Evolutionary conservation across 2,888 invertebrate species (phyloP), one percentile per base, ranked within the genome.

Genomic region (Troides helena): DNA sequence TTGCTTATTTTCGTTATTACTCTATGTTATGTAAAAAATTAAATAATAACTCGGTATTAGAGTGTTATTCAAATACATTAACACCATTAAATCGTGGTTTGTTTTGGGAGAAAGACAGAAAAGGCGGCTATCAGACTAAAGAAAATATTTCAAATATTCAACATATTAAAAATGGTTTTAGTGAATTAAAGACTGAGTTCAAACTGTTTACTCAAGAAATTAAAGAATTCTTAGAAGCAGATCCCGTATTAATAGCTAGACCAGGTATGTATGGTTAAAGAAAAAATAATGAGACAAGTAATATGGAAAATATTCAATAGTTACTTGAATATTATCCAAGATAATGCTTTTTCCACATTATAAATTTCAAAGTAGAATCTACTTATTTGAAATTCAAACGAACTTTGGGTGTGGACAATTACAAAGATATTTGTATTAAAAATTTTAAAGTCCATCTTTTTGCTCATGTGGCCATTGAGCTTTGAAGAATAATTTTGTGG

Each of bases 171-270:
- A 90, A 94, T 72, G 97, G 97, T 0, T 87, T 95, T 18, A 93
- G 94, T 73, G 94, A 95, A 76, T 80, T 97, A 0, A 95, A 95
- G 79, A 72, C 89, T 7, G 97, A 97, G 89, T 88, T 95, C 0
- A 87, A 90, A 60, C 76, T 97, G 50, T 95, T 95, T 89, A 89
- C 89, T 53, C 82, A 95, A 73, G 97, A 97, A 93, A 80, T 95
- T 1, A 95, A 94, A 75, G 95, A 96, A 70, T 88, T 92, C 68
- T 81, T 95, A 17, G 91, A 93, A 76, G 89, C 90, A 59, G 96
- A 97, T 87, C 95, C 95, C 0, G 78, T 94, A 17, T 72, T 95
- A 87, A 76, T 91, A 73, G 84, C 91, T 43, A 83, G 92, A 77
- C 92, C 94, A 78, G 95, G 95, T 90, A 81, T 80, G 78, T 71